Conservation (phyloP, 2,888 invertebrate species). For the Seira musarum region DNA sequence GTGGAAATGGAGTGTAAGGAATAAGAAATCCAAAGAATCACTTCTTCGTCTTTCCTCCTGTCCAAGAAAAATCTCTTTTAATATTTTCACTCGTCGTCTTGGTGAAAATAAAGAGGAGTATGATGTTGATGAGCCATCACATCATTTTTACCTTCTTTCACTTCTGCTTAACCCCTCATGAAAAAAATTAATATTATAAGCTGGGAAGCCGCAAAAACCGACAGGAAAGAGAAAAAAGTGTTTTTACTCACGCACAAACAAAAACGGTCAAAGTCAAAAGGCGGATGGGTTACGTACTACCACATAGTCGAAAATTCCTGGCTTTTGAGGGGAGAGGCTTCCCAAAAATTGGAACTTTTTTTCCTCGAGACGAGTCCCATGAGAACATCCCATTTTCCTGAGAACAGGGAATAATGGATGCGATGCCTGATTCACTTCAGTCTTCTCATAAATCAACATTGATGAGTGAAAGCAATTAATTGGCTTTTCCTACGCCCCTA, state of each 20-base stretch:
- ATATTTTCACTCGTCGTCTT: too few relatives aligned
- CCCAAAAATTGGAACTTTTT: conserved; percentile 24
- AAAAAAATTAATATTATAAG: conserved; percentile 7
- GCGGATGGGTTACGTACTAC: neutral
- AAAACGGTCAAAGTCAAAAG: conserved; percentile 8
- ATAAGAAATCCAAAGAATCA: conserved; percentile 45
- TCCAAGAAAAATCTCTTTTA: too few relatives aligned
- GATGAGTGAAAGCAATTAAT: conserved; percentile 70
- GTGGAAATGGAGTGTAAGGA: conserved; percentile 55
- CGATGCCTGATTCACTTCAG: conserved; percentile 35
- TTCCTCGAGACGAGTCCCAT: conserved; percentile 16
- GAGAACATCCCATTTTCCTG: conserved; percentile 1
- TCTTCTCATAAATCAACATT: conserved; percentile 70
- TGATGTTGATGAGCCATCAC: neutral
- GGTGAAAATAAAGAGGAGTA: too few relatives aligned
- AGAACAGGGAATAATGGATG: neutral
- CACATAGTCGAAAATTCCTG: too few relatives aligned
- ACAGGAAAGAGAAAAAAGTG: conserved; percentile 43
- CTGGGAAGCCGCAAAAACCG: neutral
- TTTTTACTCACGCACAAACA: conserved; percentile 38
- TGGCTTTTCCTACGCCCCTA: conserved; percentile 61
- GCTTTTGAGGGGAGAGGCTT: neutral
- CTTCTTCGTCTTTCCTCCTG: conserved; percentile 31
- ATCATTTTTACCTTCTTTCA: conserved; percentile 18
- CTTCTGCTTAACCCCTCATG: conserved; percentile 23